phyloP scores from a whole-genome alignment of 2,888 invertebrate species.

The Tipula helvola region DNA sequence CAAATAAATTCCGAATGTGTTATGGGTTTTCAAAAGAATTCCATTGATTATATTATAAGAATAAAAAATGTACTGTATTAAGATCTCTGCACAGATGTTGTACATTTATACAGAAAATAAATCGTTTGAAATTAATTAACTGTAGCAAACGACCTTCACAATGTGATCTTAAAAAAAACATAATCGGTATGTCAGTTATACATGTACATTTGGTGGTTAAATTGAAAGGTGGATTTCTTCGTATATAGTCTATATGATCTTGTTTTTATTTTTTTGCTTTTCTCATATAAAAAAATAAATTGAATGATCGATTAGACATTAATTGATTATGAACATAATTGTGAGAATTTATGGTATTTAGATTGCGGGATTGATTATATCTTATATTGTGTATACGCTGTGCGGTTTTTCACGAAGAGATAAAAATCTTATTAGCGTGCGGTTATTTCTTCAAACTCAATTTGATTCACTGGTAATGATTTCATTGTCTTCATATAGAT shows the following conservation, averaged over 20 bases:
- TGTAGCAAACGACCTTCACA: background rate
- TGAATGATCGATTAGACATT: background rate
- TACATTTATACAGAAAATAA: background rate
- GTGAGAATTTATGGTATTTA: background rate
- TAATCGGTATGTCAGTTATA: background rate
- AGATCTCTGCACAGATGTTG: background rate
- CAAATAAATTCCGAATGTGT: background rate
- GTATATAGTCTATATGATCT: background rate
- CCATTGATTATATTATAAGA: background rate
- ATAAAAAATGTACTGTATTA: background rate
- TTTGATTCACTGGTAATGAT: background rate
- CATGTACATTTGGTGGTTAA: background rate
- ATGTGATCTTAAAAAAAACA: background rate
- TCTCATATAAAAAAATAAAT: background rate
- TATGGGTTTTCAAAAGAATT: background rate
- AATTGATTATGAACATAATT: background rate
- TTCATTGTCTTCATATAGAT: background rate
- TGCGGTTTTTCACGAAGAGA: background rate
- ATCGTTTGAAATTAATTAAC: background rate
- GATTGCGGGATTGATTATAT: background rate
- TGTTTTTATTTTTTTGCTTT: background rate
- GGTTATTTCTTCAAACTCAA: background rate
- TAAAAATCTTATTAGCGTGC: background rate
- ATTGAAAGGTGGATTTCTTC: background rate
- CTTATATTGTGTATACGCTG: background rate